Base-by-base conservation (phyloP, 2,113 vertebrate species). In the Saiga tatarica region DNA sequence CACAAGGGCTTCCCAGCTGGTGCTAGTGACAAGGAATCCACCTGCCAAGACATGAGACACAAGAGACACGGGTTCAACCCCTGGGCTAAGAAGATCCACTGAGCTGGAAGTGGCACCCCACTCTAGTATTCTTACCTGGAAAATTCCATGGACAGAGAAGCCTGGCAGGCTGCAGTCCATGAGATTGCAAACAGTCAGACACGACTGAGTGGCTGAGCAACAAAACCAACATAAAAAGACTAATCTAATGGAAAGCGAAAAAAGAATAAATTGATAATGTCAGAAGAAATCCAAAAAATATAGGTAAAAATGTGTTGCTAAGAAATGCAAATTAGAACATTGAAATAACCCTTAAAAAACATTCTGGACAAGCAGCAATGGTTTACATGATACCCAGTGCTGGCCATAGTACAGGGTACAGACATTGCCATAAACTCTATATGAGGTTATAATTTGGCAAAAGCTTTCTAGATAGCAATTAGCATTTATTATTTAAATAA, bases 401-500 rank as follows among this genome's bases (percentile, higher is more conserved):
- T 84, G 42, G 7, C 4, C 21, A 74, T n/a, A 4, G 4, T n/a
- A 2, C n/a, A 1, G 33, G 42, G 67, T 64, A 50, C 0, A 52
- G 7, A 28, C 26, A 60, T 9, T 45, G 36, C 11, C 45, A 76
- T 64, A 59, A 89, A 85, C 42, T 79, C n/a, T 52, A 79, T 59
- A 36, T 86, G 74, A 89, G 62, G 42, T 60, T 87, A 21, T 55
- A 64, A 67, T 93, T 81, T 95, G 25, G 55, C 39, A 42, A 97
- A 96, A 91, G 30, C 50, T 96, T 91, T 92, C 59, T 84, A 26
- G 33, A 87, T 95, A 94, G 52, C 47, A 79, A 8, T 64, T 91
- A 64, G 30, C 30, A 87, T 19, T 89, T 91, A 96, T 84, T 87
- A 87, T 17, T 95, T 92, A 85, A 88, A 83, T 60, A 64, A 17